Conservation (phyloP, 2,113 vertebrate species). For the Enhydra lutris region DNA sequence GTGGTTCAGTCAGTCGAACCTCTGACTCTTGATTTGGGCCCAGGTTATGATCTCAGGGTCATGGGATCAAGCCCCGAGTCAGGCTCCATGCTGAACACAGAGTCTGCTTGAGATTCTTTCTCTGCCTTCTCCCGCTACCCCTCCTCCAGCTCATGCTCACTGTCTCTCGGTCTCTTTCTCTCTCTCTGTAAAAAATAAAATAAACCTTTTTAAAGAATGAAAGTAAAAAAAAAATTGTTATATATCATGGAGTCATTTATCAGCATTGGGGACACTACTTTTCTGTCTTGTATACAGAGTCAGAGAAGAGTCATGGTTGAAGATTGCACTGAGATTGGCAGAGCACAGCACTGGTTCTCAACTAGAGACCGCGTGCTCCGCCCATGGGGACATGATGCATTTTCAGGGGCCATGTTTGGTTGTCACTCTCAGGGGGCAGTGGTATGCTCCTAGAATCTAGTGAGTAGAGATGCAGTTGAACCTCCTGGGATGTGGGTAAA, state of each 20-base stretch:
- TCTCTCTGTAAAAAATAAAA: background rate
- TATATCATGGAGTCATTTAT: background rate
- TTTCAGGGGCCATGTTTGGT: background rate
- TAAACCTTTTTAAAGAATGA: background rate
- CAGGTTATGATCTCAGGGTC: background rate
- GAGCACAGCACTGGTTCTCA: background rate
- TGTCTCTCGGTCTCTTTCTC: background rate
- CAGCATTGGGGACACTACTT: background rate
- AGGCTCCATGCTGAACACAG: background rate
- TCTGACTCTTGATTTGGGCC: background rate
- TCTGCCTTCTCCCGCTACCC: background rate
- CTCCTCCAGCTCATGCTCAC: no score
- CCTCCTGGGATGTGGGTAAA: background rate
- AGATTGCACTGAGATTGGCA: background rate
- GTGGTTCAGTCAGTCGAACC: background rate
- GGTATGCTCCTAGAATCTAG: background rate
- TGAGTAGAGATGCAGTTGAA: background rate
- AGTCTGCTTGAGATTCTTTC: background rate
- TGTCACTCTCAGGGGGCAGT: background rate
- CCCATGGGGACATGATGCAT: no score
- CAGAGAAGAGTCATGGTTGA: background rate
- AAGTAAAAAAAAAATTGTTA: background rate
- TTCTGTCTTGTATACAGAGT: background rate
- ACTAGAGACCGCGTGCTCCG: rapidly evolving
- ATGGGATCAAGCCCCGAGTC: background rate